phyloP scores from a whole-genome alignment of 2,113 vertebrate genomes.

The Scytalopus superciliaris region DNA sequence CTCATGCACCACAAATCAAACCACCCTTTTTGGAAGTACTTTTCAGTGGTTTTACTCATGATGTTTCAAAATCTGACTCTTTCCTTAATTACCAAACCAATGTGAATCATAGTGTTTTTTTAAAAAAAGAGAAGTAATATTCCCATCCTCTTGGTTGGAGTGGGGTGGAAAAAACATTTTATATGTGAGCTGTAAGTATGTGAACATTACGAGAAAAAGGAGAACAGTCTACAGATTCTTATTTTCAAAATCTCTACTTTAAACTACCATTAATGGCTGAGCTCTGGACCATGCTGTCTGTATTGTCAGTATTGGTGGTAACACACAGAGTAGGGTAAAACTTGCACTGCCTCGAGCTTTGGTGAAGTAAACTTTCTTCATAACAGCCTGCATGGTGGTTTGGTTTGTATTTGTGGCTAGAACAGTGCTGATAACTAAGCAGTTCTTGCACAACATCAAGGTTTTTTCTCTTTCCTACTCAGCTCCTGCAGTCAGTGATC shows the following conservation, averaged over 20 bases:
- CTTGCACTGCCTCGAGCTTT: not conserved
- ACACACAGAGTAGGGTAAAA: not conserved
- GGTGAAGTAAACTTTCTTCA: not conserved
- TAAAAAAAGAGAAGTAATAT: not conserved
- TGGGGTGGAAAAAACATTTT: not conserved
- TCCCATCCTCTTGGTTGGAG: not conserved
- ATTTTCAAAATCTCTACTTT: not conserved
- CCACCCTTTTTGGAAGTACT: not conserved
- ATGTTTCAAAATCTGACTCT: not conserved
- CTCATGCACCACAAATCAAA: not conserved
- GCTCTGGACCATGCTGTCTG: not conserved
- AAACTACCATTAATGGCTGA: not conserved
- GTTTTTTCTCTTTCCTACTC: not conserved
- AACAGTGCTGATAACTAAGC: not conserved
- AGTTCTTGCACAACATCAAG: not conserved
- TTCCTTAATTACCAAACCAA: not conserved
- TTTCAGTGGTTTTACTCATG: not conserved
- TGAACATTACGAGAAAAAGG: not conserved
- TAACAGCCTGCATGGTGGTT: not conserved
- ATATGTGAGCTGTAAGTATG: not conserved
- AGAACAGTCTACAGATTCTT: not conserved
- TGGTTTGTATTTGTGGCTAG: not conserved
- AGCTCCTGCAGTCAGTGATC: not conserved
- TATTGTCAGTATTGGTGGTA: not conserved
- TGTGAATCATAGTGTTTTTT: not conserved